Percentiles rank a stretch among this genome's conserved stretches.
These are phyloP conservation scores for Tapirus terrestris DNA, from an alignment of 2,113 vertebrate genomes.

Conservation along the genomic window DNA sequence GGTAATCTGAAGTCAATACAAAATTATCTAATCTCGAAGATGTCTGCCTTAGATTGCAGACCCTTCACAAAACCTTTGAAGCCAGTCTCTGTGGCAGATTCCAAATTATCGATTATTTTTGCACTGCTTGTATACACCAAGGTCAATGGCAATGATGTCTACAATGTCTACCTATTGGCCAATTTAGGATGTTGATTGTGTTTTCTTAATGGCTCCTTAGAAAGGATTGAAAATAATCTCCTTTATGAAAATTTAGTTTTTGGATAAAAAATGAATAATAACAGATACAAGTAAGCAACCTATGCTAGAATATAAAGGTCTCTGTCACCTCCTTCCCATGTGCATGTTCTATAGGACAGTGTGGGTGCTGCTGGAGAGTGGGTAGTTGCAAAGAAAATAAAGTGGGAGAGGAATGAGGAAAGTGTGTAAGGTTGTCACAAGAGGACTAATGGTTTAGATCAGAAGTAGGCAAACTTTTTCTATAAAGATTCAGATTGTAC, in stretches of 20 bases:
- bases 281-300: background rate
- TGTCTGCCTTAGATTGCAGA: background rate
- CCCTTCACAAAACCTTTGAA: background rate
- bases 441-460: background rate
- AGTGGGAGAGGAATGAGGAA: background rate
- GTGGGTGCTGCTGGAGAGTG: fast-evolving
- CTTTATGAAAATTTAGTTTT: background rate
- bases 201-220: background rate
- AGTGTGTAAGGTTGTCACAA: background rate
- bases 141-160: background rate
- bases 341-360: background rate
- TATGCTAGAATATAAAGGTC: background rate
- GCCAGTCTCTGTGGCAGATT: background rate
- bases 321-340: background rate
- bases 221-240: background rate
- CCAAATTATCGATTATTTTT: background rate
- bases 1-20: background rate
- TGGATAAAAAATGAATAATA: background rate
- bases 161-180: background rate
- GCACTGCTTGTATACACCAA: fast-evolving
- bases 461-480: background rate
- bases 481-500: background rate
- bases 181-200: background rate
- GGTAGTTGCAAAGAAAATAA: background rate
- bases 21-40: background rate